phyloP scores from a whole-genome alignment of 2,888 invertebrate genomes.

The Caenorhabditis sp. region DNA sequence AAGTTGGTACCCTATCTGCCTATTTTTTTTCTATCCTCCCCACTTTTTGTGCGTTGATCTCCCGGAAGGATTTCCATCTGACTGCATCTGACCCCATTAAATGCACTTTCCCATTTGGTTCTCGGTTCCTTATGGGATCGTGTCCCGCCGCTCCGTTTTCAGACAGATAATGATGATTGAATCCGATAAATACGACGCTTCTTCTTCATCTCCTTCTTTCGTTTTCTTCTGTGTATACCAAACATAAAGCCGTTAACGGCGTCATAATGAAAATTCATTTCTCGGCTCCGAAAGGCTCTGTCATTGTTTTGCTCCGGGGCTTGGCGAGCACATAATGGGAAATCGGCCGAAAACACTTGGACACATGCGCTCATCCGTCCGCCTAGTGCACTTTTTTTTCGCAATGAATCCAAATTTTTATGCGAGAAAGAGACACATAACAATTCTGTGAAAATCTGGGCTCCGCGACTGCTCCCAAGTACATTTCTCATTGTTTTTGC shows the following conservation, averaged over 20 bases:
- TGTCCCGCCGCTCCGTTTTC: background rate
- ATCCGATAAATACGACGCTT: slow-evolving; percentile 16
- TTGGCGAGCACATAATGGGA: slow-evolving; percentile 15
- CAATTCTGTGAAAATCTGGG: background rate
- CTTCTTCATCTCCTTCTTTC: too few species aligned
- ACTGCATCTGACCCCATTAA: slow-evolving; percentile 7
- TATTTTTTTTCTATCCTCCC: too few species aligned
- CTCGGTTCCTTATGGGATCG: slow-evolving; percentile 27
- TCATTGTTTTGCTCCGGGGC: slow-evolving; percentile 8
- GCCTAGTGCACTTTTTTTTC: background rate
- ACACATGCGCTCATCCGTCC: background rate
- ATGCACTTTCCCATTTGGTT: background rate
- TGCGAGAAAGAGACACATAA: too few species aligned
- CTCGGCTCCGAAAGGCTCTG: background rate
- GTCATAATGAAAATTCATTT: slow-evolving; percentile 22
- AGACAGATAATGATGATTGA: slow-evolving; percentile 28
- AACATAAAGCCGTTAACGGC: background rate
- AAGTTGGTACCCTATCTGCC: too few species aligned
- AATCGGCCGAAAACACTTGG: background rate
- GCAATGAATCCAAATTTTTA: background rate
- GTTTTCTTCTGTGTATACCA: too few species aligned
- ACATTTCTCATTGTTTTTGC: background rate
- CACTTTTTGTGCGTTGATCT: too few species aligned
- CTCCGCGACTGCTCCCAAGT: background rate
- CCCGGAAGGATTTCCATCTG: background rate